Conservation (phyloP, 2,113 vertebrate species). For the Pungitius pungitius region DNA sequence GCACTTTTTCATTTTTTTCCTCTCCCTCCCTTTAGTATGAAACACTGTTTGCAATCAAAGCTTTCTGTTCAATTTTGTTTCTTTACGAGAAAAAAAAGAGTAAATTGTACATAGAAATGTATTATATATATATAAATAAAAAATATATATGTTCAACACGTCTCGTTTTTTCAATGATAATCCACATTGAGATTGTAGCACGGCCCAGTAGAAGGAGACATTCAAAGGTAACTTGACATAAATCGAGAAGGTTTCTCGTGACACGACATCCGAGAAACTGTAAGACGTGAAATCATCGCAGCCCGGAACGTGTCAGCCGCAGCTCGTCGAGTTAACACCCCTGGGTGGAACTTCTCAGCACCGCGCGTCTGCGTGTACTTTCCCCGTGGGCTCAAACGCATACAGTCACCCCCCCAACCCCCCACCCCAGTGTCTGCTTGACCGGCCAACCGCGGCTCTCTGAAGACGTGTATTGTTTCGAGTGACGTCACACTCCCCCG, state of each 20-base stretch:
- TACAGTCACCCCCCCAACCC: accelerated
- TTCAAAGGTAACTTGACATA: background rate
- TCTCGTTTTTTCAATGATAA: conserved; percentile 18
- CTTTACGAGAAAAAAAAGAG: conserved; percentile 77
- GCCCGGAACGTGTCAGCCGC: background rate
- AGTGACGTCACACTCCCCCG: background rate
- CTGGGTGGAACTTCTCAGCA: conserved; percentile 66
- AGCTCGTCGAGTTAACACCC: conserved; percentile 11
- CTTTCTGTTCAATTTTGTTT: conserved; percentile 77
- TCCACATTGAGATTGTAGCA: background rate
- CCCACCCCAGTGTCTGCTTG: conserved; percentile 45
- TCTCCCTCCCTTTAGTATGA: conserved; percentile 76
- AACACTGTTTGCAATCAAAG: conserved; percentile 83
- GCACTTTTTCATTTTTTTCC: conserved; percentile 79
- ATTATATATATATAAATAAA: conserved; percentile 81
- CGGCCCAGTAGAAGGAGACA: conserved; percentile 49
- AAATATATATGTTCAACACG: conserved; percentile 79
- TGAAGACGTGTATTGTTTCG: background rate
- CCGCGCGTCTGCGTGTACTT: conserved; percentile 51
- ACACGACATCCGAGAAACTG: background rate
- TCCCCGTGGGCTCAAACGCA: conserved; percentile 57
- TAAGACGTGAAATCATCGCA: background rate
- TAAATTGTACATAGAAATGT: conserved; percentile 85
- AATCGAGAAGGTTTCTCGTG: background rate
- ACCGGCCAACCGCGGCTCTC: conserved; percentile 15